phyloP scores from a whole-genome alignment of 2,888 invertebrate species.

The Ashinkailepas kermadecensis region DNA sequence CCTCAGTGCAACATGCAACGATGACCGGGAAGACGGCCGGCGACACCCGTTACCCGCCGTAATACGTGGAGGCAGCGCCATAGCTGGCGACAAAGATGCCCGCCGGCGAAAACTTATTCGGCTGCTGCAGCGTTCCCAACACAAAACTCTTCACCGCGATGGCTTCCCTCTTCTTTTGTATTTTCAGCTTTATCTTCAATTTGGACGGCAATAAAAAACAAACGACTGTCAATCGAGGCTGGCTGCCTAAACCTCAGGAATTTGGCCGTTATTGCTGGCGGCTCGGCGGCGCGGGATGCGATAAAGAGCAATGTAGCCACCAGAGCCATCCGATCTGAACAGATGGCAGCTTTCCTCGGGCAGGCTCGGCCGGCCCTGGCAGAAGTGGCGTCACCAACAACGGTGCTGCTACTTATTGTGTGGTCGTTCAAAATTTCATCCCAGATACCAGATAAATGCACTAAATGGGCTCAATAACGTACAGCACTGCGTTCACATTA shows the following conservation, averaged over 20 bases:
- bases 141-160: slow-evolving; percentile 3
- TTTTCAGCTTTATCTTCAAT: slow-evolving; percentile 20
- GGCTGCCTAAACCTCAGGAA: slow-evolving; percentile 18
- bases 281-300: neutral
- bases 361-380: neutral
- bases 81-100: neutral
- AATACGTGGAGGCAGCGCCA: neutral
- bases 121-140: neutral
- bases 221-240: slow-evolving; percentile 19
- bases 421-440: too few species aligned
- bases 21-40: neutral
- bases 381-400: too few species aligned
- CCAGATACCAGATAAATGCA: too few species aligned
- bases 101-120: neutral
- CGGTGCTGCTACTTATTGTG: too few species aligned
- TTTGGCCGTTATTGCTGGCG: neutral
- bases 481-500: too few species aligned
- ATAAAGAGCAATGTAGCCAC: neutral
- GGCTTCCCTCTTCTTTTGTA: slow-evolving; percentile 9
- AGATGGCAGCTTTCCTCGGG: neutral
- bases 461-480: too few species aligned
- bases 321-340: neutral
- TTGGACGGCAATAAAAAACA: slow-evolving; percentile 17
- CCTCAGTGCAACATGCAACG: slow-evolving; percentile 13
- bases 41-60: neutral